A percentile compares a stretch with the other conserved stretches of the same genome.
Evolutionary conservation across 2,888 invertebrate genomes (phyloP).

Genomic region (Leptinotarsa tumamoca): DNA sequence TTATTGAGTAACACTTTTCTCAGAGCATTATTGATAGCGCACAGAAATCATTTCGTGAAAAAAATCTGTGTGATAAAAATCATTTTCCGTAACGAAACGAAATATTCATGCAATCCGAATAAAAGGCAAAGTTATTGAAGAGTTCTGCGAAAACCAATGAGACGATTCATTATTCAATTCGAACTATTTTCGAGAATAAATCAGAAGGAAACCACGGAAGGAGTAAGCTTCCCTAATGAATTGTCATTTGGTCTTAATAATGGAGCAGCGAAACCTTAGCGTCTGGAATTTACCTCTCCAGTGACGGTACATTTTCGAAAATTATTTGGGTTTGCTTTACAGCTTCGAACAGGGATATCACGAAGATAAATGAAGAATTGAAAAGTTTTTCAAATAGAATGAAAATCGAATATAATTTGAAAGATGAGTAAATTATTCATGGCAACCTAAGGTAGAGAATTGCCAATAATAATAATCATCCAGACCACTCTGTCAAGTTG

Average conservation of each 20-base stretch:
- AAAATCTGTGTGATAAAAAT: not conserved
- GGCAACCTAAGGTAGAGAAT: too few relatives aligned
- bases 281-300: constrained; percentile 8
- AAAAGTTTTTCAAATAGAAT: too few relatives aligned
- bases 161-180: constrained; percentile 4
- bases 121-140: not conserved
- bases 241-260: constrained; percentile 62
- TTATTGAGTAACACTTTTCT: too few relatives aligned
- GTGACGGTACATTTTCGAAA: not conserved
- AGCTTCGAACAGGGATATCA: too few relatives aligned
- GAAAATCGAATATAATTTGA: too few relatives aligned
- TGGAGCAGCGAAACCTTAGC: constrained; percentile 1
- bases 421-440: too few relatives aligned
- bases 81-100: not conserved
- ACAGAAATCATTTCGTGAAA: too few relatives aligned
- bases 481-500: too few relatives aligned
- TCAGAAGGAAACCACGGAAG: constrained; percentile 26
- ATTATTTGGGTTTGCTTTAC: not conserved
- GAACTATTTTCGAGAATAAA: constrained; percentile 8
- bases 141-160: not conserved
- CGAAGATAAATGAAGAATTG: too few relatives aligned
- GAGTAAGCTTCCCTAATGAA: constrained; percentile 52
- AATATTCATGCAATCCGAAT: not conserved
- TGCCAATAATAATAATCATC: too few relatives aligned
- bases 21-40: too few relatives aligned